Base-by-base conservation (phyloP, 2,888 invertebrate species). In the Sminthurinus aureus region DNA sequence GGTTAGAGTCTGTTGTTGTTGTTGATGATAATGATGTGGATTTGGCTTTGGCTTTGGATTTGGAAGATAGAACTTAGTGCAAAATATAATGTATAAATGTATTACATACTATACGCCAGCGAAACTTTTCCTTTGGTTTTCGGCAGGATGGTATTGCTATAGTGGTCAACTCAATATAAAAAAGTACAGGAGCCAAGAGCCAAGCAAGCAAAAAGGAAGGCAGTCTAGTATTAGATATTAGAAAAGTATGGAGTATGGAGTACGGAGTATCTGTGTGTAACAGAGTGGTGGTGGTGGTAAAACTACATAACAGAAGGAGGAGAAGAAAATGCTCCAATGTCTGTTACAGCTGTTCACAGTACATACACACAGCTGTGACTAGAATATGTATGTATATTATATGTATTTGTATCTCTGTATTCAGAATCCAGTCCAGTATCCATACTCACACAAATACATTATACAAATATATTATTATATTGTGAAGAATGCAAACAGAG, bases 291-390 rank as follows among this genome's bases (percentile, higher is more conserved):
- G 38, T 38, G 38, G 6, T 38, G 38, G 38, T 38, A 6, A 38
- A 38, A 38, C 38, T 38, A 38, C 38, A 38, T 38, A 38, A 38
- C 38, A 38, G 38, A 38, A 38, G 38, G 38, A 38, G 38, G 38
- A 38, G 38, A 6, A 38, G 71, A 22, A 69, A 71, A 71, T 38
- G 38, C 6, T 38, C 38, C 38, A 38, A 38, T 26, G 71, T 71
- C 71, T 71, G 22, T 22, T 71, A 24, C 71, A 71, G 71, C 71
- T 71, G 71, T 71, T 71, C 22, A 9, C 22, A 22, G 67, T n/a
- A 20, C n/a, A 71, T 26, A 58, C 58, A 58, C 58, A 58, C 58
- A 58, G 58, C 58, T 58, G 58, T 58, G 58, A 58, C 58, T 58
- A 18, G 58, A 58, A 18, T 58, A 58, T 58, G 9, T 58, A 11